Conservation (phyloP, 2,888 invertebrate genomes). For the Marronus borbonicus region DNA sequence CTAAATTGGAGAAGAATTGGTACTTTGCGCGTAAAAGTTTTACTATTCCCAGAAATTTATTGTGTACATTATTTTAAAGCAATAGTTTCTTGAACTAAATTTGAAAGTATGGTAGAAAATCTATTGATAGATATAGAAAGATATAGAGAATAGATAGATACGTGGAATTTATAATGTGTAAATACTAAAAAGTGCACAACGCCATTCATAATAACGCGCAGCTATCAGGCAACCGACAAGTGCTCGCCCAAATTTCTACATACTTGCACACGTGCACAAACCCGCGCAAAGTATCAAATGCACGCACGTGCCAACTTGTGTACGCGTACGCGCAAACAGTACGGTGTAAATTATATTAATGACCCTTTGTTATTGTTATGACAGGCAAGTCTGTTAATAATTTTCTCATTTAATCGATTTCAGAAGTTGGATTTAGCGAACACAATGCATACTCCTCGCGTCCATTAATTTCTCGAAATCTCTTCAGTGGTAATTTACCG, state of each 20-base stretch:
- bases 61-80: too few species aligned
- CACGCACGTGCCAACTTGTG: not conserved
- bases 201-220: not conserved
- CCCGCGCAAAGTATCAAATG: not conserved
- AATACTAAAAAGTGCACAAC: too few species aligned
- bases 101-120: too few species aligned
- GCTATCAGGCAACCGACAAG: not conserved
- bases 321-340: not conserved
- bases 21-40: too few species aligned
- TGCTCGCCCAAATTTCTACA: not conserved
- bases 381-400: constrained; percentile 44
- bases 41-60: too few species aligned
- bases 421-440: constrained; percentile 33
- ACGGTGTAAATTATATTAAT: constrained; percentile 42
- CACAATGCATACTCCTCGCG: constrained; percentile 28
- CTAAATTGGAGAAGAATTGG: too few species aligned
- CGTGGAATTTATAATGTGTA: too few species aligned
- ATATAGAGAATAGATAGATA: too few species aligned
- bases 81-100: too few species aligned
- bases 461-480: constrained; percentile 37
- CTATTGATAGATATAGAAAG: too few species aligned
- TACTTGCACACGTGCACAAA: not conserved
- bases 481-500: constrained; percentile 34
- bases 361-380: constrained; percentile 38
- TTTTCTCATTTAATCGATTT: constrained; percentile 45